Evolutionary conservation across 2,888 invertebrate genomes (phyloP).

Genomic region (Lithosia quadra): DNA sequence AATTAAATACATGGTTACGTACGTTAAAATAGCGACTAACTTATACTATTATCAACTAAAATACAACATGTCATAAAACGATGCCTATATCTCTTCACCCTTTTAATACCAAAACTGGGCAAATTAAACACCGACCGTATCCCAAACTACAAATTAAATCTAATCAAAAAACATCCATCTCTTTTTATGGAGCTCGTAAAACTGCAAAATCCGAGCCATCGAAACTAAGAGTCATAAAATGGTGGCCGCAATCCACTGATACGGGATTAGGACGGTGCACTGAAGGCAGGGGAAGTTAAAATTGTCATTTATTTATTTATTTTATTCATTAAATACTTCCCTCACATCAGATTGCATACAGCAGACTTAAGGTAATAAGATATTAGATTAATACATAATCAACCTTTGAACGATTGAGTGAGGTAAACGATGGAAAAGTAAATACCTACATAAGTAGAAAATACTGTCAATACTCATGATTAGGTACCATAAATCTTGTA

Average conservation of each 20-base stretch:
- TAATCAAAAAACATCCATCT: constrained; percentile 55
- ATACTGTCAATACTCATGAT: background rate
- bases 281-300: constrained; percentile 1
- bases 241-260: constrained; percentile 41
- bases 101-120: constrained; percentile 20
- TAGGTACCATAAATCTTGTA: no score
- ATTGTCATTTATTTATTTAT: constrained; percentile 2
- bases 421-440: background rate
- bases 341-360: background rate
- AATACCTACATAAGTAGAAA: background rate
- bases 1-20: background rate
- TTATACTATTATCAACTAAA: constrained; percentile 6
- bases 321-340: background rate
- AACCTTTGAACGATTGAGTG: background rate
- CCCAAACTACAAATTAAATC: constrained; percentile 52
- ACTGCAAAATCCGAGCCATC: constrained; percentile 48
- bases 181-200: constrained; percentile 49
- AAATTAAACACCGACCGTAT: constrained; percentile 27
- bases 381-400: background rate
- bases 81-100: constrained; percentile 17
- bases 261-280: constrained; percentile 25
- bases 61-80: constrained; percentile 16
- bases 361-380: background rate
- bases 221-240: constrained; percentile 48
- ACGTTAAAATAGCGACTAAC: background rate